Evolutionary conservation across 2,113 vertebrate genomes (phyloP), one percentile per base, ranked within the genome.

Genomic region (Sander vitreus): DNA sequence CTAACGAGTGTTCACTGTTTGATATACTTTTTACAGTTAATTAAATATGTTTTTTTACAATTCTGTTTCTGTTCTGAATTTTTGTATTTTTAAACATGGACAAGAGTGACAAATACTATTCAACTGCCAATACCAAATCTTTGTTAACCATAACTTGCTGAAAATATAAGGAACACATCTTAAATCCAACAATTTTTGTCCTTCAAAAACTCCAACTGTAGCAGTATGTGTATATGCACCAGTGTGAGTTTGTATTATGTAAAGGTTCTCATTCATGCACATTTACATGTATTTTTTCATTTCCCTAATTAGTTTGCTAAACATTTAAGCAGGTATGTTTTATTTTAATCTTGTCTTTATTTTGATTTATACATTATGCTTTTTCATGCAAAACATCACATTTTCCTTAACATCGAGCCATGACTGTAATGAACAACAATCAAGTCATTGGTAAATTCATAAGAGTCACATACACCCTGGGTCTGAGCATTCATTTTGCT

Each of bases 341-440:
- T 63, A 45, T 66, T 51, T 63, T 60, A 13, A 80, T 80, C 62
- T 76, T 0, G 1, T 53, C n/a, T 73, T 53, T 64, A 62, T 78
- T 88, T 73, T 1, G 1, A 78, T 67, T 80, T 63, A 60, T 19
- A 21, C 3, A 48, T 69, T 59, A 30, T 0, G 8, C 11, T 12
- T 72, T 66, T 54, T 54, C 1, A 43, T 2, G 70, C 50, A 57
- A 60, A 65, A 68, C 23, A 77, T 70, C 19, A 16, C 2, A 47
- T 80, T 76, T 73, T 75, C 16, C 1, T 36, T 58, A 15, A 30
- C 43, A 66, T 70, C 14, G 16, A 87, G 23, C 72, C 73, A 30
- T 66, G 53, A 64, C 65, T 53, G 55, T 63, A 59, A 78, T 27
- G 54, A 86, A 66, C 60, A 72, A 76, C 63, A 76, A 62, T 78